A percentile compares a stretch with the other conserved stretches of the same genome.
phyloP scores from a whole-genome alignment of 2,113 vertebrate genomes.

The Aphelocoma coerulescens region DNA sequence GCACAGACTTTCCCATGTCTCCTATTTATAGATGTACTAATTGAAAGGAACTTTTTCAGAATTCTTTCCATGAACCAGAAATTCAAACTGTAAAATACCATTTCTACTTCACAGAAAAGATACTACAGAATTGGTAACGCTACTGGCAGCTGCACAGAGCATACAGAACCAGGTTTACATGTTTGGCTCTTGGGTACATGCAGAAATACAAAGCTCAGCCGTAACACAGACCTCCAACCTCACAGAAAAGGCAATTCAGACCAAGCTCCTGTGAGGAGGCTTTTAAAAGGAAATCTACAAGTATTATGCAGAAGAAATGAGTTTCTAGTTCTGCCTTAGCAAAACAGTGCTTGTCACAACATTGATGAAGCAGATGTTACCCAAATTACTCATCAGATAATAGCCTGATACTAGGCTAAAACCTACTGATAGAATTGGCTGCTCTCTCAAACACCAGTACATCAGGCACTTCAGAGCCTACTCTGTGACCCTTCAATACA shows the following conservation, averaged over 20 bases:
- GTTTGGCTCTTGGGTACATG: background rate
- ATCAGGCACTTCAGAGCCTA: background rate
- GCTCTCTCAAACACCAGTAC: background rate
- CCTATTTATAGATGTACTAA: constrained; percentile 21
- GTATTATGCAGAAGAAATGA: background rate
- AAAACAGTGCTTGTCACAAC: background rate
- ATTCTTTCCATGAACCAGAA: background rate
- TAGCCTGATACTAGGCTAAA: background rate
- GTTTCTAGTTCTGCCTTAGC: background rate
- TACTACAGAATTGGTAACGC: background rate
- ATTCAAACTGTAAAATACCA: background rate
- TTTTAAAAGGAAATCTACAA: background rate
- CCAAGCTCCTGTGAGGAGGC: background rate
- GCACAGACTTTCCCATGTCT: background rate
- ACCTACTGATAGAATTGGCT: background rate
- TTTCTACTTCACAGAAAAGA: background rate
- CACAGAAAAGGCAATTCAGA: background rate
- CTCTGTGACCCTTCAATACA: background rate
- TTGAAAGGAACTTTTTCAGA: background rate
- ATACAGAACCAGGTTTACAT: background rate
- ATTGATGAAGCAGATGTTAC: background rate
- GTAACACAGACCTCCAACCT: background rate
- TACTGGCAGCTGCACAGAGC: background rate
- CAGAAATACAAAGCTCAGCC: background rate
- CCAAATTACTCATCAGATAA: background rate